Conservation (phyloP, 1,140 invertebrate species). For the Ceratina japonica region DNA sequence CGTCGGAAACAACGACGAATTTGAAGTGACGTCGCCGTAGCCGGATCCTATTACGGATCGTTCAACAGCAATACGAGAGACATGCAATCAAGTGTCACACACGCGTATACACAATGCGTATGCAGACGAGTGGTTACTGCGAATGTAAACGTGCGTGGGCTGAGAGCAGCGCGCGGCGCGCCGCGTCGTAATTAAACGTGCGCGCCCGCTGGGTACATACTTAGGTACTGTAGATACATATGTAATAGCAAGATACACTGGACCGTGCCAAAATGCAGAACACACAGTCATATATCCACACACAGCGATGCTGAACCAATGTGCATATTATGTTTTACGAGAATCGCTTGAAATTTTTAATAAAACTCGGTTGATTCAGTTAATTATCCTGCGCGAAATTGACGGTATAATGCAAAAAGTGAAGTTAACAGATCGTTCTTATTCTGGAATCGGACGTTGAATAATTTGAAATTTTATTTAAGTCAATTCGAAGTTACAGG, state of each 20-base stretch:
- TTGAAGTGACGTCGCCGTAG: constrained; percentile 19
- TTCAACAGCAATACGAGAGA: constrained; percentile 29
- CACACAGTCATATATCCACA: constrained; percentile 16
- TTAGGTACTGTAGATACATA: background rate
- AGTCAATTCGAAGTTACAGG: no score
- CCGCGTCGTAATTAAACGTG: constrained; percentile 25
- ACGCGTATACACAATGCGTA: constrained; percentile 1
- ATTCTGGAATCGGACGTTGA: no score
- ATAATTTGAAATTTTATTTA: no score
- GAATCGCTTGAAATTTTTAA: no score
- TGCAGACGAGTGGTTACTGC: constrained; percentile 1
- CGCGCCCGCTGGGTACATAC: constrained; percentile 17
- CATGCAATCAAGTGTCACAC: constrained; percentile 54
- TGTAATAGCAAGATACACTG: constrained; percentile 38
- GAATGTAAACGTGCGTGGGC: constrained; percentile 45
- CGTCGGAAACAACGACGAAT: constrained; percentile 11
- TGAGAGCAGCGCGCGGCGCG: constrained; percentile 14
- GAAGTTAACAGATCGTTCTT: no score
- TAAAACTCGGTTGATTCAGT: no score
- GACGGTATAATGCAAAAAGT: no score
- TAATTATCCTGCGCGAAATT: no score
- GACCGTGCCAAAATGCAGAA: constrained; percentile 51
- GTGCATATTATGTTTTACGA: no score
- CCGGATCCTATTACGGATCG: background rate
- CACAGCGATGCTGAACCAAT: background rate